Conservation (phyloP, 92 coral and sea anemone species). For the Zoanthus sansibaricus region DNA sequence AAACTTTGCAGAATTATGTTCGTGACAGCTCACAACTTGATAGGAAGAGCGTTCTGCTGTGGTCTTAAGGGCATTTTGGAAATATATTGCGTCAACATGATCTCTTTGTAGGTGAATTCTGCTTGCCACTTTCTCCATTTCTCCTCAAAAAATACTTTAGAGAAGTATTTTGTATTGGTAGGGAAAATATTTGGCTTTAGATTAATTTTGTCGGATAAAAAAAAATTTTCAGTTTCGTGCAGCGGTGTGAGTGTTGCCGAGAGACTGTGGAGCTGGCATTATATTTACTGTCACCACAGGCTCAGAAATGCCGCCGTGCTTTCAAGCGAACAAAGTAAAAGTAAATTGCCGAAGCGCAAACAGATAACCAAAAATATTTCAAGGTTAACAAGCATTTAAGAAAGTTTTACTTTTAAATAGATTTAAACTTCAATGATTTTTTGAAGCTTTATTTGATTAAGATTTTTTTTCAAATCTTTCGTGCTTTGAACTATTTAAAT, state of each 20-base stretch:
- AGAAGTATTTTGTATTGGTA: not conserved
- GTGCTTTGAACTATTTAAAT: not conserved
- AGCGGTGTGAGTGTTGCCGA: slow-evolving; percentile 36
- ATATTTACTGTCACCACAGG: slow-evolving; percentile 38
- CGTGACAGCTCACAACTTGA: slow-evolving; percentile 37
- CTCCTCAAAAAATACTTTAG: not conserved
- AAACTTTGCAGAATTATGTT: slow-evolving; percentile 1
- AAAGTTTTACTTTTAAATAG: not conserved
- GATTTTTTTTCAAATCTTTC: not conserved
- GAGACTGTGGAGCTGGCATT: slow-evolving; percentile 18
- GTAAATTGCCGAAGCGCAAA: slow-evolving; percentile 26
- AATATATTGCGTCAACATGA: slow-evolving; percentile 49
- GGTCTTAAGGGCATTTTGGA: slow-evolving; percentile 49
- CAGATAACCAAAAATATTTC: slow-evolving; percentile 1
- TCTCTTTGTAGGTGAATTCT: slow-evolving; percentile 5
- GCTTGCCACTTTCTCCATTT: slow-evolving; percentile 7
- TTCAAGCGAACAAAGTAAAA: slow-evolving; percentile 36
- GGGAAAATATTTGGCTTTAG: not conserved
- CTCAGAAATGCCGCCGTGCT: slow-evolving; percentile 13
- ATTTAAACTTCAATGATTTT: not conserved
- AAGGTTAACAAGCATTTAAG: not conserved
- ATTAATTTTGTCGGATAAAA: not conserved
- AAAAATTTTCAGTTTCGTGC: slow-evolving; percentile 20
- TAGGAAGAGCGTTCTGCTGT: slow-evolving; percentile 23
- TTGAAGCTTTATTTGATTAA: not conserved